Conservation (phyloP, 1,140 invertebrate genomes). For the Dryas iulia region DNA sequence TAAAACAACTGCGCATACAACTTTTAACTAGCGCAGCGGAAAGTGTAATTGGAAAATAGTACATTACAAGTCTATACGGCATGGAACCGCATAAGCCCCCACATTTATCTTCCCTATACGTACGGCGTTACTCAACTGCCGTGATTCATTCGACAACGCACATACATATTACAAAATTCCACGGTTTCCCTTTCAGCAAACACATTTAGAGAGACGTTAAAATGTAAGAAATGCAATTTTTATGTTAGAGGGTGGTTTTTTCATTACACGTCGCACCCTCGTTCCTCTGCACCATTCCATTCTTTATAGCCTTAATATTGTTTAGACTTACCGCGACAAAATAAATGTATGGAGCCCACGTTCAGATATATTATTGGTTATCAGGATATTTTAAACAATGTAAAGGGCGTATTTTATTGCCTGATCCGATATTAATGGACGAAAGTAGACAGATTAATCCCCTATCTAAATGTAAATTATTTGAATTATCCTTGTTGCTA, state of each 20-base stretch:
- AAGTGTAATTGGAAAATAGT: not conserved
- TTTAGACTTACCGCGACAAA: slow-evolving; percentile 47
- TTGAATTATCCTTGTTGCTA: slow-evolving; percentile 21
- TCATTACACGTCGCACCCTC: slow-evolving; percentile 50
- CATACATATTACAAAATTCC: not conserved
- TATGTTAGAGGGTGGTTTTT: slow-evolving; percentile 44
- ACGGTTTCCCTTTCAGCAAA: slow-evolving; percentile 2
- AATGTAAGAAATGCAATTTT: slow-evolving; percentile 45
- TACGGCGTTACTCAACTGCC: not conserved
- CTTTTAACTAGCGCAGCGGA: not conserved
- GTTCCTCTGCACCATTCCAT: slow-evolving; percentile 36
- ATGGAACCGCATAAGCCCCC: not conserved
- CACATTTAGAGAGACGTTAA: slow-evolving; percentile 24
- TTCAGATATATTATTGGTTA: slow-evolving; percentile 61
- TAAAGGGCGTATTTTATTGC: slow-evolving; percentile 42
- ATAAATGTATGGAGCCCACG: slow-evolving; percentile 51
- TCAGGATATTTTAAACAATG: slow-evolving; percentile 44
- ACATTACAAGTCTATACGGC: not conserved
- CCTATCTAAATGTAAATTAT: slow-evolving; percentile 28
- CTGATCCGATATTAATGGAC: slow-evolving; percentile 44
- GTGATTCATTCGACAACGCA: not conserved
- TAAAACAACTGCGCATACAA: not conserved
- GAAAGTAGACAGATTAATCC: slow-evolving; percentile 27
- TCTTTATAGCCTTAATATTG: slow-evolving; percentile 60
- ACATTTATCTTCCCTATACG: not conserved